Evolutionary conservation across 2,113 vertebrate genomes (phyloP).

Genomic region (Cyphotilapia sp.): DNA sequence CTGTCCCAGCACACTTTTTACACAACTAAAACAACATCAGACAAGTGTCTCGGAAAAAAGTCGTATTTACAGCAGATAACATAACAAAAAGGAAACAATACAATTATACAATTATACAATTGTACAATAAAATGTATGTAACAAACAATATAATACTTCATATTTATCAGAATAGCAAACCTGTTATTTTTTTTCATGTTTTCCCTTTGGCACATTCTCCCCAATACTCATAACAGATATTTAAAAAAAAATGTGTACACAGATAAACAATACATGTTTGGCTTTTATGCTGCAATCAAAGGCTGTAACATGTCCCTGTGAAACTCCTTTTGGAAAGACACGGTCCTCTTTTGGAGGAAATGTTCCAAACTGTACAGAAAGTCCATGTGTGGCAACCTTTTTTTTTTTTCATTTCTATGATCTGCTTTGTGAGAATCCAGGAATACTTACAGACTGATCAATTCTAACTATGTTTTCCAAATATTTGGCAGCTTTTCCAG

Average conservation of each 20-base stretch:
- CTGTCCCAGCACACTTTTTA: neutral
- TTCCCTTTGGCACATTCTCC: conserved; percentile 14
- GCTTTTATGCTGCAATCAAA: neutral
- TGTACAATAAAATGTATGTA: neutral
- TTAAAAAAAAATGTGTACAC: neutral
- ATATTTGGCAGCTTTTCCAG: neutral
- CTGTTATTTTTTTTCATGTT: neutral
- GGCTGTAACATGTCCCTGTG: neutral
- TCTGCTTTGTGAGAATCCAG: neutral
- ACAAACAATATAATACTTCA: conserved; percentile 56
- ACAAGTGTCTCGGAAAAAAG: neutral
- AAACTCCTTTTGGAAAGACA: neutral
- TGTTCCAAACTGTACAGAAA: neutral
- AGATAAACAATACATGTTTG: neutral
- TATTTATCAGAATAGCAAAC: conserved; percentile 1
- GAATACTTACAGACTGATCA: neutral
- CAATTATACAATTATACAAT: rapidly evolving
- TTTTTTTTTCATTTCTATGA: neutral
- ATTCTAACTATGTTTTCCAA: neutral
- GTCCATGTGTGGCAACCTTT: neutral
- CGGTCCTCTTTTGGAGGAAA: neutral
- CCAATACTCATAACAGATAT: neutral
- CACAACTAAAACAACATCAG: neutral
- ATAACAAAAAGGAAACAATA: neutral
- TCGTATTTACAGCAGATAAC: neutral